Percentiles rank a stretch among this genome's conserved stretches.
These are phyloP conservation scores for Martes flavigula DNA, from an alignment of 2,797 vertebrate species.

Conservation along the genomic window DNA sequence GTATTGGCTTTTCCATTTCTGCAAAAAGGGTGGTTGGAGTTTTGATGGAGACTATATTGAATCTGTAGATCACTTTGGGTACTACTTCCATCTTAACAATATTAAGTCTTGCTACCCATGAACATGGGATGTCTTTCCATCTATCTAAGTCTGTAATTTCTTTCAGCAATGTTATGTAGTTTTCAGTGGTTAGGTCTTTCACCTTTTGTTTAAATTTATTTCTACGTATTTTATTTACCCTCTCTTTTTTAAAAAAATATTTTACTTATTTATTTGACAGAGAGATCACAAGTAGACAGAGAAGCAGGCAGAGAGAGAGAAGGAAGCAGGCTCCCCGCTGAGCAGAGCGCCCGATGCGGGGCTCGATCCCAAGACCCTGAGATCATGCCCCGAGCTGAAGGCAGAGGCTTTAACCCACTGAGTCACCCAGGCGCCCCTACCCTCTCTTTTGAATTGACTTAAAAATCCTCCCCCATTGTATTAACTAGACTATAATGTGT, in stretches of 20 bases:
- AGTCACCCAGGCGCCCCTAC: neutral
- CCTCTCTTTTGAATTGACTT: neutral
- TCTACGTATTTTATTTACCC: neutral
- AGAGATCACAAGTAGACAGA: no score
- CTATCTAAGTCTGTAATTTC: neutral
- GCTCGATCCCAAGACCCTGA: no score
- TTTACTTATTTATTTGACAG: no score
- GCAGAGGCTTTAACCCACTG: no score
- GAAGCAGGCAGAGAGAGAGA: no score
- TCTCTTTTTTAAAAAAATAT: neutral
- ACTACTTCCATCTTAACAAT: neutral
- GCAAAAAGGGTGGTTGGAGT: neutral
- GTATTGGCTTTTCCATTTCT: neutral
- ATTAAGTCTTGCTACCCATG: neutral
- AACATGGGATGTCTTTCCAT: neutral
- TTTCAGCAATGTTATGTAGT: neutral
- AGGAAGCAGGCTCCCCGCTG: no score
- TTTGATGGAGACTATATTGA: neutral
- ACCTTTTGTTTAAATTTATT: neutral
- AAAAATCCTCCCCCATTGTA: neutral
- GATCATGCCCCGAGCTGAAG: no score
- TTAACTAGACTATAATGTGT: neutral
- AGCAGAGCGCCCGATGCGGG: no score
- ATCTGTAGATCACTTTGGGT: neutral
- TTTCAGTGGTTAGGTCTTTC: neutral